These are phyloP conservation scores for Rachycentron canadum DNA, from an alignment of 2,797 vertebrate species.

Conservation along the genomic window DNA sequence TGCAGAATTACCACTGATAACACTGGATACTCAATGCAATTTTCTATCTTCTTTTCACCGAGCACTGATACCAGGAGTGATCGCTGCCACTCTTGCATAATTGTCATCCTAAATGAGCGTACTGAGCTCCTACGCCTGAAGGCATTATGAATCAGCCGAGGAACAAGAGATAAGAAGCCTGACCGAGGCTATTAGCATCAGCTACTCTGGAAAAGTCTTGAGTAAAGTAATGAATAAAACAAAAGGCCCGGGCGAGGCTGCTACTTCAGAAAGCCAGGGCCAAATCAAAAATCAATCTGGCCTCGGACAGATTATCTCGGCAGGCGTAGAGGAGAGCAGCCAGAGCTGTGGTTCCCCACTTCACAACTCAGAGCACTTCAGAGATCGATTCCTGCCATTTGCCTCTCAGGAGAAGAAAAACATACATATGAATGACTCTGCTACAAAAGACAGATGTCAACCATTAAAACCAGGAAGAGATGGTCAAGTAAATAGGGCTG, in stretches of 20 bases:
- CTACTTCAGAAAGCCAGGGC: conserved; percentile 53
- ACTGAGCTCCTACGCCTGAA: conserved; percentile 52
- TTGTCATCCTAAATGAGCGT: conserved; percentile 63
- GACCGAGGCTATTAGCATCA: conserved; percentile 73
- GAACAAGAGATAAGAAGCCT: conserved; percentile 67
- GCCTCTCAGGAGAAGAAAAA: conserved; percentile 16
- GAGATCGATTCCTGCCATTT: conserved; percentile 45
- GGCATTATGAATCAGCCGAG: conserved; percentile 64
- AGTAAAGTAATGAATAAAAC: conserved; percentile 75
- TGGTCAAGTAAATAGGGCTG: neutral
- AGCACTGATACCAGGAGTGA: conserved; percentile 41
- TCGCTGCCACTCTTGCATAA: conserved; percentile 64
- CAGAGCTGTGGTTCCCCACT: conserved; percentile 20
- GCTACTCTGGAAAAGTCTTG: conserved; percentile 50
- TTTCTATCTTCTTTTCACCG: conserved; percentile 41
- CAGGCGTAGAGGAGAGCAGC: conserved; percentile 11
- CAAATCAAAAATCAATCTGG: conserved; percentile 69
- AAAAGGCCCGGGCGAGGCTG: conserved; percentile 47
- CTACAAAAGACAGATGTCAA: neutral
- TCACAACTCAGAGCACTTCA: conserved; percentile 39
- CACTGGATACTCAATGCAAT: conserved; percentile 43
- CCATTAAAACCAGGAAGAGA: neutral
- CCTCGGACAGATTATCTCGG: conserved; percentile 48
- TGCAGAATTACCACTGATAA: conserved; percentile 50
- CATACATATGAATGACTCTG: neutral